Evolutionary conservation across 53 echinoderm and acorn worm genomes (phyloP), one percentile per base, ranked within the genome.

Genomic region (Luidia sarsii): DNA sequence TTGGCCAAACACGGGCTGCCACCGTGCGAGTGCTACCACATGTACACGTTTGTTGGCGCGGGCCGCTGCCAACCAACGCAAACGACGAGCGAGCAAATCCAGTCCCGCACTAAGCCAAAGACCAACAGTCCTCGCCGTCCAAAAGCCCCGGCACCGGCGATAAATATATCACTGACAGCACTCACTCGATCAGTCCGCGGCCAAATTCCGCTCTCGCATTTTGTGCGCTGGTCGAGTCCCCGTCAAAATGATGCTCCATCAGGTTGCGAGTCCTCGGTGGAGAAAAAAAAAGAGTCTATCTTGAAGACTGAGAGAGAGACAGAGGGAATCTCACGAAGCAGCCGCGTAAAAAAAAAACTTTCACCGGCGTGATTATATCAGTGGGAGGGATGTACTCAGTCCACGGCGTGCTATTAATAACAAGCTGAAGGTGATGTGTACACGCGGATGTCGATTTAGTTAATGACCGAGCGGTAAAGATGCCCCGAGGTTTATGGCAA

Each of bases 1-100:
- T 77, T 77, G 77, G 77, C 61, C 77, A 77, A 77, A 77, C 43
- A 77, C 60, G 39, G 35, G 59, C 77, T 15, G 68, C 68, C 59
- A 77, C 77, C 61, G 77, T 77, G 77, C 77, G 60, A 77, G 35
- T 60, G 77, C 77, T 77, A 77, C 77, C 77, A 77, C 77, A 77
- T 77, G 60, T 61, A 77, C 77, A 77, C 77, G 30, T 39, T 56
- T 27, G 74, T 38, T n/a, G n/a, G n/a, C n/a, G n/a, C n/a, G n/a
- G 10, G 41, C 41, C 31, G 6, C 63, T 28, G 41, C 59, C 24
- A 25, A 27, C 59, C 59, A 19, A 30, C 59, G 5, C 7, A 6
- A 8, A 2, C 3, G 33, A 15, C 77, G 36, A 77, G 77, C 77
- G 43, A n/a, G 43, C 31, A 13, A 59, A 11, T 41, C 45, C 20